phyloP scores from a whole-genome alignment of 64 coral and sea anemone species.

The Dendrophyllia cribrosa region DNA sequence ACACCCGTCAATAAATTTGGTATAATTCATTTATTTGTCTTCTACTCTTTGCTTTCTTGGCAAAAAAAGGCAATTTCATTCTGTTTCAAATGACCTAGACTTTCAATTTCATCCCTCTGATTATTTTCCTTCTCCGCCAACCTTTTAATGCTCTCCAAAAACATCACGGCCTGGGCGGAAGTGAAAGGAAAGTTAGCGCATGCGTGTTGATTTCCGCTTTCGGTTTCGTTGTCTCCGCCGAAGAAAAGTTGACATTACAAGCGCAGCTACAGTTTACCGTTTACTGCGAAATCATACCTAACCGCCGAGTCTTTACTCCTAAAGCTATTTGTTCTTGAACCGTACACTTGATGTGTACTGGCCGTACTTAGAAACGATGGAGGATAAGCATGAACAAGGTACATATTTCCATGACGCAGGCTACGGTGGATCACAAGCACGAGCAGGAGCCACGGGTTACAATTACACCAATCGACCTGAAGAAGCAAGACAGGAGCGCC shows the following conservation, averaged over 20 bases:
- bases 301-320: not conserved
- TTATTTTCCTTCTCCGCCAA: no score
- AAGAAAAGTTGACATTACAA: not conserved
- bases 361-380: not conserved
- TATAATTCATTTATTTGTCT: no score
- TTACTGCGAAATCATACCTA: not conserved
- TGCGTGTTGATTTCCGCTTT: not conserved
- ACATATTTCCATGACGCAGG: not conserved
- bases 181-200: not conserved
- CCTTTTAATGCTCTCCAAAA: no score
- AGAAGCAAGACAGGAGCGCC: not conserved
- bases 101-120: not conserved
- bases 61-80: no score
- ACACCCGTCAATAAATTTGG: no score
- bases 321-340: not conserved
- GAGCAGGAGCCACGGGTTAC: not conserved
- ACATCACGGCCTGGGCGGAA: no score
- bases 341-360: not conserved
- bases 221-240: not conserved
- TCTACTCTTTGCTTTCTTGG: no score
- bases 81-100: not conserved
- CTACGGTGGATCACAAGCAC: not conserved
- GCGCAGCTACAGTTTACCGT: not conserved
- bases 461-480: conserved; percentile 13
- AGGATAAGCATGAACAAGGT: not conserved